A percentile compares a stretch with the other conserved stretches of the same genome.
phyloP scores from a whole-genome alignment of 2,888 invertebrate genomes.

The Stenodema calcarata region DNA sequence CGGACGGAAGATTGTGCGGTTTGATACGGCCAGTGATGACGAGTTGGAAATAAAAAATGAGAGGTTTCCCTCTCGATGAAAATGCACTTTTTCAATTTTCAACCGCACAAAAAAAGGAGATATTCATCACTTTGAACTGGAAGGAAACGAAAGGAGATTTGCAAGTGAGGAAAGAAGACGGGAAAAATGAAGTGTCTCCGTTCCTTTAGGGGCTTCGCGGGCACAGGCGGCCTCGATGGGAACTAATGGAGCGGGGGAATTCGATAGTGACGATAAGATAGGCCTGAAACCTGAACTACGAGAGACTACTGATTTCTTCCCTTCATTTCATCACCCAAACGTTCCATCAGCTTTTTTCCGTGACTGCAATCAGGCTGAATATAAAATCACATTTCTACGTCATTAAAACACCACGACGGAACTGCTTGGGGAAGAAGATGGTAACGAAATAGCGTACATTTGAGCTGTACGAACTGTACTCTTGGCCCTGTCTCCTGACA shows the following conservation, averaged over 20 bases:
- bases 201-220: not conserved
- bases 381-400: too few relatives aligned
- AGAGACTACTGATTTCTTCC: not conserved
- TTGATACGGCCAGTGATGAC: not conserved
- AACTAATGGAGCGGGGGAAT: not conserved
- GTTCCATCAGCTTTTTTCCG: not conserved
- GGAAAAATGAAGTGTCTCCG: not conserved
- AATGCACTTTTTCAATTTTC: conserved; percentile 19
- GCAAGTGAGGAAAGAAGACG: not conserved
- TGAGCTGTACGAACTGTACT: too few relatives aligned
- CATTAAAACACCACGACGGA: too few relatives aligned
- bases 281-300: not conserved
- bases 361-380: not conserved
- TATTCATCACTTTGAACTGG: not conserved
- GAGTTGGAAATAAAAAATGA: not conserved
- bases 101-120: not conserved
- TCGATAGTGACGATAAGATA: not conserved
- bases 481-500: too few relatives aligned
- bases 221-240: not conserved
- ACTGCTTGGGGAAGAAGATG: too few relatives aligned
- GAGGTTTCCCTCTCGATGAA: conserved; percentile 5
- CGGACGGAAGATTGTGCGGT: not conserved
- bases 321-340: not conserved
- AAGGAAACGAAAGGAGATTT: not conserved
- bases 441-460: too few relatives aligned